Evolutionary conservation across 2,113 vertebrate species (phyloP).

Genomic region (Procavia capensis): DNA sequence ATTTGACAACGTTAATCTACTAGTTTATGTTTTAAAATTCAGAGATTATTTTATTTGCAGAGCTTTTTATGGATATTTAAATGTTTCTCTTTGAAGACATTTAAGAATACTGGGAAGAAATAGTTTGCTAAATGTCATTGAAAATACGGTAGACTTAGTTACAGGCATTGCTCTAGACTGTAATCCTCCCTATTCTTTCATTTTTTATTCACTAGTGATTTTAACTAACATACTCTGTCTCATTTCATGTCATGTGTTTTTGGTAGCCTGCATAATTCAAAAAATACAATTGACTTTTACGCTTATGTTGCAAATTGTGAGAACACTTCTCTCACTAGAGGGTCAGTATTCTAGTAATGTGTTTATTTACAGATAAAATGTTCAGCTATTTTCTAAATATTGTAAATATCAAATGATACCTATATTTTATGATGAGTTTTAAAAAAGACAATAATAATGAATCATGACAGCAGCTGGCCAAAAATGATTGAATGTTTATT

Average conservation of each 20-base stretch:
- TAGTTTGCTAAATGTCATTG: neutral
- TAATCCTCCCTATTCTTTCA: neutral
- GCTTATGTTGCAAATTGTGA: neutral
- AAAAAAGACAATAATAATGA: neutral
- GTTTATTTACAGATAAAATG: neutral
- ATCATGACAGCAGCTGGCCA: neutral
- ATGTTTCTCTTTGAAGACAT: neutral
- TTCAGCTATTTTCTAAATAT: neutral
- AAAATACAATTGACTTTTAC: neutral
- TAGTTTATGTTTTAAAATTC: neutral
- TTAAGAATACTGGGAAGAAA: constrained; percentile 35
- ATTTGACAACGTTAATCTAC: neutral
- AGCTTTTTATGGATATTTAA: neutral
- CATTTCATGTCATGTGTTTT: neutral
- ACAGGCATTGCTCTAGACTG: neutral
- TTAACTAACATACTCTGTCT: neutral
- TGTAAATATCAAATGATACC: neutral
- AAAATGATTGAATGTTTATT: neutral
- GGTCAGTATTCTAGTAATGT: neutral
- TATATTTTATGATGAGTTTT: neutral
- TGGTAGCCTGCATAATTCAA: neutral
- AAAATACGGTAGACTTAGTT: neutral
- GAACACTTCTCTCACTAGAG: neutral
- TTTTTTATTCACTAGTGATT: neutral
- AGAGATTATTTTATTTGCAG: neutral